Percentiles rank a stretch among this genome's conserved stretches.
phyloP scores from a whole-genome alignment of 2,797 vertebrate species.

The Furcifer pardalis region DNA sequence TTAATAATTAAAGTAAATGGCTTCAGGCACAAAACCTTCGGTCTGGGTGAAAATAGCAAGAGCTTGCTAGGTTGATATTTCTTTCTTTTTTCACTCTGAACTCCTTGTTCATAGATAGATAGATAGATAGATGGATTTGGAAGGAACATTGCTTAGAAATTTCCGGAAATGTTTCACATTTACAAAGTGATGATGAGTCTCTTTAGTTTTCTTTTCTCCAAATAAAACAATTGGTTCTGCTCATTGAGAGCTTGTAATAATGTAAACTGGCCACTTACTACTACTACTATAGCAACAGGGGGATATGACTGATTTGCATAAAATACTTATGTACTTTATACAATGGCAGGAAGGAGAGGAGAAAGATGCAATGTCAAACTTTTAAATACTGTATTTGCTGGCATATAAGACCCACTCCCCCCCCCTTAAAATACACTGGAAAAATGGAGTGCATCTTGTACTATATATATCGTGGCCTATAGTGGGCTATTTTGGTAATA shows the following conservation, averaged over 20 bases:
- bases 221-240: background rate
- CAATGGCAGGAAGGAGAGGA: background rate
- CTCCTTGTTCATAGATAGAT: background rate
- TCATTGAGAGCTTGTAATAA: background rate
- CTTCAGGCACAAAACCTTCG: conserved; percentile 10
- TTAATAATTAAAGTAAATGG: conserved; percentile 44
- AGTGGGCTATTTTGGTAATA: too few species aligned
- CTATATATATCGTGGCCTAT: too few species aligned
- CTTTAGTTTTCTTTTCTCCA: background rate
- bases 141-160: background rate
- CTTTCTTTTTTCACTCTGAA: conserved; percentile 40
- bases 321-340: background rate
- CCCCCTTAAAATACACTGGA: too few species aligned
- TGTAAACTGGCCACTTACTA: background rate
- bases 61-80: accelerated
- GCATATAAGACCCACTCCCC: too few species aligned
- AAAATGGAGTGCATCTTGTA: too few species aligned
- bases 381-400: too few species aligned
- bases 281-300: too few species aligned
- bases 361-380: background rate
- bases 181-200: background rate
- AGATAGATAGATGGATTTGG: too few species aligned
- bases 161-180: background rate
- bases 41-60: background rate
- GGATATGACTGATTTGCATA: background rate